These are phyloP conservation scores for Podilymbus podiceps DNA, from an alignment of 2,113 vertebrate genomes.

Conservation along the genomic window DNA sequence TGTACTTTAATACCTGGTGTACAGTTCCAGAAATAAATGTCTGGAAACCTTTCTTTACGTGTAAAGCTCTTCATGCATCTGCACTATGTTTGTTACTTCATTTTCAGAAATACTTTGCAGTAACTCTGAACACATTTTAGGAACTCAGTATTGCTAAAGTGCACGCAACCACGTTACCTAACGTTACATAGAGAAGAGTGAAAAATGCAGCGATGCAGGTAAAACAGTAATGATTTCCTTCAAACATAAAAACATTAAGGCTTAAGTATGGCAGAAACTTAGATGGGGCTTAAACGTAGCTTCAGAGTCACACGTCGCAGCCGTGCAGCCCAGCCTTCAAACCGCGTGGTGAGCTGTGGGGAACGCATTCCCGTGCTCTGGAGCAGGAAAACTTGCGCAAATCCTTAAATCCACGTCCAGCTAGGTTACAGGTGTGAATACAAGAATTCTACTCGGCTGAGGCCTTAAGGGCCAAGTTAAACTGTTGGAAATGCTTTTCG, in stretches of 20 bases:
- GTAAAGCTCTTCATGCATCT: constrained; percentile 36
- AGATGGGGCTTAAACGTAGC: not conserved
- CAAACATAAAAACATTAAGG: not conserved
- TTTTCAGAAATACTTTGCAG: not conserved
- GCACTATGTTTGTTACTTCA: not conserved
- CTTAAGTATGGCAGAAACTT: not conserved
- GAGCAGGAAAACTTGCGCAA: not conserved
- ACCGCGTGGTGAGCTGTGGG: rapidly evolving
- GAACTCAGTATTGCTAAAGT: rapidly evolving
- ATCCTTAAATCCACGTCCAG: not conserved
- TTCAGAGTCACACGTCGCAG: rapidly evolving
- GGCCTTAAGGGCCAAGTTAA: not conserved
- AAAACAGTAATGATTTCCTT: not conserved
- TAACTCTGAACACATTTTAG: not conserved
- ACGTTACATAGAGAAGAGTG: not conserved
- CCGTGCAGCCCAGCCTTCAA: not conserved
- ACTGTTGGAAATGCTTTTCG: not conserved
- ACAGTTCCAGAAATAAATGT: constrained; percentile 99
- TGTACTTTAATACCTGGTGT: constrained; percentile 99
- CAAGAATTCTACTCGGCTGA: not conserved
- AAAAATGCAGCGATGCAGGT: not conserved
- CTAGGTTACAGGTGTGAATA: not conserved
- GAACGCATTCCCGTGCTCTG: rapidly evolving
- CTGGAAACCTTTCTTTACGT: constrained; percentile 87
- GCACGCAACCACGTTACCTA: rapidly evolving